Percentiles rank a stretch among this genome's conserved stretches.
These are phyloP conservation scores for Egretta garzetta DNA, from an alignment of 2,113 vertebrate genomes.

Conservation along the genomic window DNA sequence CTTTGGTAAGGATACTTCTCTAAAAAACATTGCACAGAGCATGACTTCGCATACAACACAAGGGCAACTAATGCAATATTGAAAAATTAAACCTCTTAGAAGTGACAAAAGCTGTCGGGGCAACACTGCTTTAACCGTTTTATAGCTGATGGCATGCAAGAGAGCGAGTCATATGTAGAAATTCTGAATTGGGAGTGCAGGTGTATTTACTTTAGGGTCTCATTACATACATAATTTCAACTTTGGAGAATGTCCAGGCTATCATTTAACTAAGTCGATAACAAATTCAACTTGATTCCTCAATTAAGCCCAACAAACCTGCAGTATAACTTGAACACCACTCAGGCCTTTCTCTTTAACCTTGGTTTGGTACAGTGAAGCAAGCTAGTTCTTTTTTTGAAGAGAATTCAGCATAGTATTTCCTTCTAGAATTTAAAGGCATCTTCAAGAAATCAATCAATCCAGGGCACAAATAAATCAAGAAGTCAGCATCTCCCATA, in stretches of 20 bases:
- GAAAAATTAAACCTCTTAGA: not conserved
- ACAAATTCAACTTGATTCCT: not conserved
- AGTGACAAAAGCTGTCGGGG: not conserved
- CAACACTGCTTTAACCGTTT: not conserved
- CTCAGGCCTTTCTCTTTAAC: not conserved
- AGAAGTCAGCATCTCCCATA: not conserved
- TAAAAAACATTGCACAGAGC: not conserved
- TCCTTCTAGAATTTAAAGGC: not conserved
- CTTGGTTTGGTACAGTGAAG: not conserved
- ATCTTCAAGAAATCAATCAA: not conserved
- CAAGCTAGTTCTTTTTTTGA: not conserved
- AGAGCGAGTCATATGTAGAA: not conserved
- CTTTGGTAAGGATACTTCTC: not conserved
- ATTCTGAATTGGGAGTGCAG: not conserved
- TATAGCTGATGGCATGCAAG: not conserved
- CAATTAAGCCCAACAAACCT: not conserved
- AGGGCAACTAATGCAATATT: not conserved
- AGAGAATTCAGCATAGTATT: not conserved
- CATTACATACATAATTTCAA: not conserved
- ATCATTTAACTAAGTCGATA: not conserved
- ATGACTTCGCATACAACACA: not conserved
- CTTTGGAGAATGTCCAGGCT: not conserved
- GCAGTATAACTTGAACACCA: not conserved
- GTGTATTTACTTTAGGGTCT: slow-evolving; percentile 9
- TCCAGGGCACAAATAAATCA: not conserved